Evolutionary conservation across 2,888 invertebrate species (phyloP).

Genomic region (Tribolium freemani): DNA sequence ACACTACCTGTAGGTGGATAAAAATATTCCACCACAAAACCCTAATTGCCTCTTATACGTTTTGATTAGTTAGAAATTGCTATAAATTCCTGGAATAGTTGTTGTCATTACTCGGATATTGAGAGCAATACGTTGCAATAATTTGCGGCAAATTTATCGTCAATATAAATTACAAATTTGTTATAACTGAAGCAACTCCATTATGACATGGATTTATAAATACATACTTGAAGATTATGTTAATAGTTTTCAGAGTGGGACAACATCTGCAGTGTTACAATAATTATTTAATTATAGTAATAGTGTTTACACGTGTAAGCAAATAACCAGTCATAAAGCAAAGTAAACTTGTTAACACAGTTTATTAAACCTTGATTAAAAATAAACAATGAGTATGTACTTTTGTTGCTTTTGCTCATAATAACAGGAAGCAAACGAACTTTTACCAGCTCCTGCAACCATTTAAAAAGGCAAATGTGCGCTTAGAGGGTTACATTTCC

Average conservation of each 20-base stretch:
- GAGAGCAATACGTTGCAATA: neutral
- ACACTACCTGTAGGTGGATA: neutral
- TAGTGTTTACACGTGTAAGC: neutral
- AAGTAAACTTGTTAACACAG: neutral
- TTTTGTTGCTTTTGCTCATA: conserved; percentile 4
- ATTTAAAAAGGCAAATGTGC: conserved; percentile 3
- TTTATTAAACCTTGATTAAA: conserved; percentile 14
- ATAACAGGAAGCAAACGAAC: conserved; percentile 6
- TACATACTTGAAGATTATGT: too few relatives aligned
- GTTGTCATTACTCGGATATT: neutral
- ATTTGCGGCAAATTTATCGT: conserved; percentile 15
- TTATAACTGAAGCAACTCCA: neutral
- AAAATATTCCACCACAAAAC: neutral
- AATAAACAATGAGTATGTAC: conserved; percentile 6
- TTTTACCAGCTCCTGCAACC: neutral
- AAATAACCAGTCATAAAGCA: neutral
- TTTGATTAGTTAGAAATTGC: neutral
- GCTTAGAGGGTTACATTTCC: conserved; percentile 1
- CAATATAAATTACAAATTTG: conserved; percentile 3
- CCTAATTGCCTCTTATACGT: neutral
- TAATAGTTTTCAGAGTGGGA: neutral
- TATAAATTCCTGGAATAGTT: conserved; percentile 10
- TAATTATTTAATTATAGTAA: neutral
- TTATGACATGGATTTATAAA: neutral
- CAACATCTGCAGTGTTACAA: neutral